phyloP scores from a whole-genome alignment of 2,888 invertebrate species.

The Drosophila infuscata region DNA sequence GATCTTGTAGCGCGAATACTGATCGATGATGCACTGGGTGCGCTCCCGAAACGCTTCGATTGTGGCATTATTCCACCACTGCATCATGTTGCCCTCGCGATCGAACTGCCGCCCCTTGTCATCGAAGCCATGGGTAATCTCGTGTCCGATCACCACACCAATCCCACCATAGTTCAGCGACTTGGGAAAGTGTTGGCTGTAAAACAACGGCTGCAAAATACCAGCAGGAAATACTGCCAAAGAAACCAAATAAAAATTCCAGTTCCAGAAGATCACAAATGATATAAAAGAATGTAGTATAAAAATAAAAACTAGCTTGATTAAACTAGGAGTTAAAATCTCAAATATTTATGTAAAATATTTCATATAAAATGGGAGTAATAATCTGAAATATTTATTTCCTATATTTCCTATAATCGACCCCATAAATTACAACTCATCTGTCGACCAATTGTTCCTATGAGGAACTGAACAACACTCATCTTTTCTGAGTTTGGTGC shows the following conservation, averaged over 20 bases:
- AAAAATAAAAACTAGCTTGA: no score
- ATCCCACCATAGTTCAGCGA: constrained; percentile 94
- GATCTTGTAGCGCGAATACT: constrained; percentile 93
- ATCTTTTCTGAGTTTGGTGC: neutral
- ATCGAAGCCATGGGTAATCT: constrained; percentile 94
- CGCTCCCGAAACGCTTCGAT: constrained; percentile 91
- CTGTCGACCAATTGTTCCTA: neutral
- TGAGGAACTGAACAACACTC: neutral
- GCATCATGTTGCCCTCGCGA: constrained; percentile 94
- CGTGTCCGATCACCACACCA: constrained; percentile 94
- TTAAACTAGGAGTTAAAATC: no score
- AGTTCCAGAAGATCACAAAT: neutral
- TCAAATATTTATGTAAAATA: no score
- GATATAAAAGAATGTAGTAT: neutral
- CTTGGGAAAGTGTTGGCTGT: constrained; percentile 93
- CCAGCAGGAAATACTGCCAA: constrained; percentile 92
- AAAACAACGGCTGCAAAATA: constrained; percentile 93
- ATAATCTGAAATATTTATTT: no score
- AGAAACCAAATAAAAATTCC: neutral
- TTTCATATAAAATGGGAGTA: neutral
- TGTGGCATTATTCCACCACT: constrained; percentile 96
- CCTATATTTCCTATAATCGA: neutral
- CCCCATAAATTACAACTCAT: neutral
- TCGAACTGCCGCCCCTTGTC: constrained; percentile 95
- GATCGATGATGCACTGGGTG: constrained; percentile 94